Evolutionary conservation across 2,888 invertebrate species (phyloP).

Genomic region (Pilophorus perplexus): DNA sequence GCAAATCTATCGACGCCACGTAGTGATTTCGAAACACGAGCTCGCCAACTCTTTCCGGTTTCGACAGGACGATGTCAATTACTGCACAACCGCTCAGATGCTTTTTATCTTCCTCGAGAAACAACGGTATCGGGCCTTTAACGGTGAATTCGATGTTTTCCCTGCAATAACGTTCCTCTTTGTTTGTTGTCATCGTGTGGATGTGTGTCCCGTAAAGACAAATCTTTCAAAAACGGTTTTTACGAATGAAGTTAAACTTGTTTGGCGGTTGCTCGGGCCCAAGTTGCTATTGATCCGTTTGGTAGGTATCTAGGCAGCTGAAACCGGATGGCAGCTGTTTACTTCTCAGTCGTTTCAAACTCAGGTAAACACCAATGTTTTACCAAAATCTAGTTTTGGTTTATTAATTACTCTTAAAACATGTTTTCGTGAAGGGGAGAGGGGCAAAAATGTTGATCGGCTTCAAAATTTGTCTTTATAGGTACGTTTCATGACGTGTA

Average conservation of each 20-base stretch:
- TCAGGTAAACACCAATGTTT: no score
- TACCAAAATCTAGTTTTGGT: no score
- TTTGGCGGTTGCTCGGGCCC: slow-evolving; percentile 19
- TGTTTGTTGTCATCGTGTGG: slow-evolving; percentile 18
- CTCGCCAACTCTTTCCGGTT: slow-evolving; percentile 50
- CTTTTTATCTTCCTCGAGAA: slow-evolving; percentile 36
- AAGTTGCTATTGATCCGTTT: slow-evolving; percentile 18
- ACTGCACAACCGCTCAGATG: slow-evolving; percentile 39
- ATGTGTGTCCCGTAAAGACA: no score
- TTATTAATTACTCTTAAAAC: no score
- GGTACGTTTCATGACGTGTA: no score
- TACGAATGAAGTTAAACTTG: slow-evolving; percentile 1
- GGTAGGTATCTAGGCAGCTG: no score
- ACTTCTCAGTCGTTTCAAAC: no score
- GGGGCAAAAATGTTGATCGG: no score
- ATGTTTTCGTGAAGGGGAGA: no score
- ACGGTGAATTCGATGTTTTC: slow-evolving; percentile 43
- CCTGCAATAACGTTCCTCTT: slow-evolving; percentile 35
- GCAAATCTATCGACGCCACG: slow-evolving; percentile 51
- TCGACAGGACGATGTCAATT: slow-evolving; percentile 39
- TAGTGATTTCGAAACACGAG: slow-evolving; percentile 52
- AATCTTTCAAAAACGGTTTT: neutral
- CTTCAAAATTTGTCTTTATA: no score
- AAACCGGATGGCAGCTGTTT: no score
- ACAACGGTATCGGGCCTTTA: slow-evolving; percentile 44